Base-by-base conservation (phyloP, 2,888 invertebrate genomes). In the Cosmia pyralina region DNA sequence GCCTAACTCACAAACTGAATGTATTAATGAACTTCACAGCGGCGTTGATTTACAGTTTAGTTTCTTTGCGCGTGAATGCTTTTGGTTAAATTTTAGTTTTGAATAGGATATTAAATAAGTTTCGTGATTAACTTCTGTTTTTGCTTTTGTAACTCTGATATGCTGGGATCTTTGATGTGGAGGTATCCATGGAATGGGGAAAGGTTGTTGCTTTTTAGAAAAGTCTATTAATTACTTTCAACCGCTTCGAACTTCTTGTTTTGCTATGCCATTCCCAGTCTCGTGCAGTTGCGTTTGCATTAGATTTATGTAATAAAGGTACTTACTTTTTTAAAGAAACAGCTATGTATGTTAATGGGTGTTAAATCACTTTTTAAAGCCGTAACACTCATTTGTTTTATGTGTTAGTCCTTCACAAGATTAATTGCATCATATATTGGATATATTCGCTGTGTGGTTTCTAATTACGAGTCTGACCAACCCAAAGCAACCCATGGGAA, bases 1-100 rank as follows among this genome's bases (percentile, higher is more conserved):
- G 2, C 4, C 17, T 0, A 28, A 69, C 63, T 77, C 72, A 10
- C 64, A 19, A 53, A 50, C 72, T 73, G 63, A 74, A 71, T 73
- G 69, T 82, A 74, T 81, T 72, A 76, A 67, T 69, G 59, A 82
- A 73, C 53, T 76, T 69, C 50, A 59, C 46, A 72, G n/a, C 28
- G 60, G n/a, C 55, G 70, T 74, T 76, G 66, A 70, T 84, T 84
- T 69, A 73, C 44, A 81, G 84, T 77, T 81, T 66, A 84, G 77
- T 82, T 84, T 81, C 72, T 59, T 79, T 67, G 59, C 69, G 44
- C 83, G 52, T 79, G 84, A 71, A 67, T 84, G 82, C 64, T 69
- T 69, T 75, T 34, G 28, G 58, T 53, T 0, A 4, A 28, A 67
- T 68, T 75, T 83, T 63, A 81, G 72, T 72, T 83, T 68, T 52